These are phyloP conservation scores for Ploceus nigricollis DNA, from an alignment of 2,113 vertebrate genomes.

Conservation along the genomic window DNA sequence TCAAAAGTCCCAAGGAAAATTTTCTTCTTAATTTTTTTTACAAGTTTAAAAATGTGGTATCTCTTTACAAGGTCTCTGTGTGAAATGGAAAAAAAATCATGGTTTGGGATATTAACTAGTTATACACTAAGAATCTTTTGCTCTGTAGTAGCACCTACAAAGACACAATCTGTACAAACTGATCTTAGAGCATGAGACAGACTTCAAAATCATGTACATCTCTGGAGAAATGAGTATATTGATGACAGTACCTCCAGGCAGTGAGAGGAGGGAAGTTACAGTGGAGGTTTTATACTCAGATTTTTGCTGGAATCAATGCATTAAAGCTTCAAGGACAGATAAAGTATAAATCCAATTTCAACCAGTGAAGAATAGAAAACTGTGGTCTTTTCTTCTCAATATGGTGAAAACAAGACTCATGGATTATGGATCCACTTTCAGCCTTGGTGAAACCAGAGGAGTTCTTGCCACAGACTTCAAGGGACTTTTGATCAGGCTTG, in stretches of 20 bases:
- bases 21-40: conserved; percentile 46
- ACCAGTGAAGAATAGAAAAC: not conserved
- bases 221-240: not conserved
- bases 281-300: not conserved
- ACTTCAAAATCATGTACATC: not conserved
- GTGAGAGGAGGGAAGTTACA: not conserved
- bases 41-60: not conserved
- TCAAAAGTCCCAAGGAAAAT: not conserved
- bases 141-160: not conserved
- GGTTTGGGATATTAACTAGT: not conserved
- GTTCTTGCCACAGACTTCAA: not conserved
- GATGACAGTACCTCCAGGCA: not conserved
- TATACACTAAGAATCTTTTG: not conserved
- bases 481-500: not conserved
- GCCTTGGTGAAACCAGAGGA: not conserved
- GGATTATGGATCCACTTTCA: not conserved
- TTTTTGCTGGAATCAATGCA: not conserved
- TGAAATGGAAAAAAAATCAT: not conserved
- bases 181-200: not conserved
- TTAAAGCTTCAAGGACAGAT: not conserved
- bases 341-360: not conserved
- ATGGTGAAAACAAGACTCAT: not conserved
- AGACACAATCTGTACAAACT: not conserved
- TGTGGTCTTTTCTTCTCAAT: not conserved
- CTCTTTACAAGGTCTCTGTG: not conserved